A percentile compares a stretch with the other conserved stretches of the same genome.
phyloP scores from a whole-genome alignment of 2,113 vertebrate genomes.

The Myotis yumanensis region DNA sequence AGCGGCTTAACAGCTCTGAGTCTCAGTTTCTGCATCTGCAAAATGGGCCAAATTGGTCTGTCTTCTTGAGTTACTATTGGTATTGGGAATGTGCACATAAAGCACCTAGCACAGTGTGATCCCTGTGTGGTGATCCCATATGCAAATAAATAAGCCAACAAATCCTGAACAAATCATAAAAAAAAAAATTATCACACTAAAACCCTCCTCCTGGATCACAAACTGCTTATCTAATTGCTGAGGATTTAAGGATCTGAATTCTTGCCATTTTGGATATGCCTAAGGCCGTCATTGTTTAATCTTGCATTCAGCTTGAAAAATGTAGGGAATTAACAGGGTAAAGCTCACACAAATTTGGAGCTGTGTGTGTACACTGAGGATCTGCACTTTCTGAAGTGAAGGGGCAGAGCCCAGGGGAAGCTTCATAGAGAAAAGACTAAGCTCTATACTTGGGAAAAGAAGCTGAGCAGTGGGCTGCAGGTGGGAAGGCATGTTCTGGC shows the following conservation, averaged over 20 bases:
- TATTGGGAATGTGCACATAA: neutral
- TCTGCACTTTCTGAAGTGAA: neutral
- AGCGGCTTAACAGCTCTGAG: neutral
- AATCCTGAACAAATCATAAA: neutral
- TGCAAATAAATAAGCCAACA: neutral
- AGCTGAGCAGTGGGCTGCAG: neutral
- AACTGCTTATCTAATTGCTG: neutral
- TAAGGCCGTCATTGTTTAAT: neutral
- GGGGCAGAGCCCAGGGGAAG: neutral
- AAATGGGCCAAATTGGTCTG: neutral
- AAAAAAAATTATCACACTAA: neutral
- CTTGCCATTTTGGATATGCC: neutral
- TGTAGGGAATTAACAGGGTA: neutral
- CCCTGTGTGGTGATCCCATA: neutral
- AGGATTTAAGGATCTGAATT: constrained; percentile 24
- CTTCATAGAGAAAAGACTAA: neutral
- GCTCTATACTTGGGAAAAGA: neutral
- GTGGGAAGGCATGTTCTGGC: neutral
- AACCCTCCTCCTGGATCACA: constrained; percentile 1
- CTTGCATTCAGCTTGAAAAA: neutral
- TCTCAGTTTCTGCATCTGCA: neutral
- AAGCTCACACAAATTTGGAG: neutral
- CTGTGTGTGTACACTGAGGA: neutral
- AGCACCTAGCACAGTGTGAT: neutral
- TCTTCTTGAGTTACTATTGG: neutral